These are phyloP conservation scores for Polia nebulosa DNA, from an alignment of 2,888 invertebrate species.

Conservation along the genomic window DNA sequence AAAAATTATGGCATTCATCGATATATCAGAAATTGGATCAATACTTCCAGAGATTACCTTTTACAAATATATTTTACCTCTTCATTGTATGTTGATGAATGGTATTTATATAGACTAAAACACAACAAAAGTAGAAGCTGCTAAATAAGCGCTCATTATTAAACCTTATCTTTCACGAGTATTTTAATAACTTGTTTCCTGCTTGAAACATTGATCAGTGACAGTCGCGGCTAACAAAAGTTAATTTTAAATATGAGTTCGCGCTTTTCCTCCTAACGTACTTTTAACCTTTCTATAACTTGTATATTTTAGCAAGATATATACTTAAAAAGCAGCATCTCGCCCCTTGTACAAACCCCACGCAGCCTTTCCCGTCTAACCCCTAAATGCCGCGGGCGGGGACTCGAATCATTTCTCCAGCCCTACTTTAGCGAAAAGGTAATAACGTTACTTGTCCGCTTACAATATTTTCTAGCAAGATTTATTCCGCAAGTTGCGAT, in stretches of 20 bases:
- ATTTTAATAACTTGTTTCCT: neutral
- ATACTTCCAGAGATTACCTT: no score
- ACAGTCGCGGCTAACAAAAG: neutral
- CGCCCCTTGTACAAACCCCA: constrained; percentile 24
- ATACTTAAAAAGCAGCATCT: constrained; percentile 5
- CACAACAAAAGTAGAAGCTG: neutral
- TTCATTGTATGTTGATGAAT: no score
- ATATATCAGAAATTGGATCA: neutral
- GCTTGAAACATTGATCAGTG: neutral
- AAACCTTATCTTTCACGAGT: neutral
- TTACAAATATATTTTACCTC: no score
- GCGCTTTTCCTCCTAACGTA: neutral
- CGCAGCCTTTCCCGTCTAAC: constrained; percentile 23
- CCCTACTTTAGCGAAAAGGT: constrained; percentile 30
- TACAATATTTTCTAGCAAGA: constrained; percentile 12
- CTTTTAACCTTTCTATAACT: constrained; percentile 6
- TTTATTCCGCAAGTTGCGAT: neutral
- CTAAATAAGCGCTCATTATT: no score
- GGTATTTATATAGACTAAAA: neutral
- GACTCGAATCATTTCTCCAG: constrained; percentile 4
- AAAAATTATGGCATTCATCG: neutral
- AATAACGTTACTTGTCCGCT: constrained; percentile 22
- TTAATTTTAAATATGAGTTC: neutral
- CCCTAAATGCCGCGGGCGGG: constrained; percentile 39
- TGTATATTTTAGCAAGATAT: constrained; percentile 1